Percentiles rank a stretch among this genome's conserved stretches.
phyloP scores from a whole-genome alignment of 2,888 invertebrate genomes.

The Pelosia muscerda region DNA sequence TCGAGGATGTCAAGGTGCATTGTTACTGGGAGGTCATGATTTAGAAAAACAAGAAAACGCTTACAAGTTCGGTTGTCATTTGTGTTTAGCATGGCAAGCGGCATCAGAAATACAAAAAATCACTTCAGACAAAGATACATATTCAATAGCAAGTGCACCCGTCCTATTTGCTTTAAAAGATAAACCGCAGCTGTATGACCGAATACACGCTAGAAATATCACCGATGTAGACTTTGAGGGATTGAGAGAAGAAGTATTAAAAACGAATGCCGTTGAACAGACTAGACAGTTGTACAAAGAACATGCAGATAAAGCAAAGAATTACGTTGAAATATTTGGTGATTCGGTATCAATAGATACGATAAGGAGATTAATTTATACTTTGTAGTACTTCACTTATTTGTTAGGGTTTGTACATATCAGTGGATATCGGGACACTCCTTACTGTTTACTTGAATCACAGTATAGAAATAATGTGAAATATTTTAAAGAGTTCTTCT shows the following conservation, averaged over 20 bases:
- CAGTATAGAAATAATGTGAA: no score
- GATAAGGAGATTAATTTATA: conserved; percentile 75
- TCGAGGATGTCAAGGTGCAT: conserved; percentile 93
- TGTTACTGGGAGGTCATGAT: conserved; percentile 90
- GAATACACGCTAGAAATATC: conserved; percentile 85
- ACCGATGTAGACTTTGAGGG: conserved; percentile 88
- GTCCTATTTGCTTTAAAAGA: conserved; percentile 93
- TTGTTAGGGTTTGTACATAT: neutral
- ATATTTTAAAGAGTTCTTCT: no score
- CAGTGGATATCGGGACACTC: neutral
- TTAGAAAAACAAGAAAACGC: conserved; percentile 90
- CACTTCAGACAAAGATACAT: conserved; percentile 85
- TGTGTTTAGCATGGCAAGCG: conserved; percentile 94
- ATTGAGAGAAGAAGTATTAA: conserved; percentile 72
- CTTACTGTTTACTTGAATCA: neutral
- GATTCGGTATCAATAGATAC: conserved; percentile 72
- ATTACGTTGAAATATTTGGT: conserved; percentile 71
- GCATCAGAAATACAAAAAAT: conserved; percentile 73
- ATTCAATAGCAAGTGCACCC: conserved; percentile 93
- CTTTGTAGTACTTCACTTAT: conserved; percentile 52
- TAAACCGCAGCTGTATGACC: conserved; percentile 89
- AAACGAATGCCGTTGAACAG: conserved; percentile 73
- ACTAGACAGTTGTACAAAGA: conserved; percentile 69
- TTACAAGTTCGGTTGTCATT: conserved; percentile 92
- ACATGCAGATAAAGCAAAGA: conserved; percentile 70